phyloP scores from a whole-genome alignment of 1,140 invertebrate genomes.

The Saccostrea cuccullata region DNA sequence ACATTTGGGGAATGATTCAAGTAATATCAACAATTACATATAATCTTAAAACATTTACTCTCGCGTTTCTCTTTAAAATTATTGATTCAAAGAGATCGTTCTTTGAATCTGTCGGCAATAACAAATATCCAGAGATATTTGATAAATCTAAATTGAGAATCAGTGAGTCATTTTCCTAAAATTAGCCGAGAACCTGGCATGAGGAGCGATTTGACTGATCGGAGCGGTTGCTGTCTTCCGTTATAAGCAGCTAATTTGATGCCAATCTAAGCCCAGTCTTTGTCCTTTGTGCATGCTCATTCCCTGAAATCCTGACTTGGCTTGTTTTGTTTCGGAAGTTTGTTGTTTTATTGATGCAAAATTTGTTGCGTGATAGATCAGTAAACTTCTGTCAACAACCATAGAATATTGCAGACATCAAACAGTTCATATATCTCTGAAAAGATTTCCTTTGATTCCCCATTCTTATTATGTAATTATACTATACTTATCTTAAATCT shows the following conservation, averaged over 20 bases:
- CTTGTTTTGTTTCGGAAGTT: not conserved
- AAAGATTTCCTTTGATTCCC: not conserved
- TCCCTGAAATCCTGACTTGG: not conserved
- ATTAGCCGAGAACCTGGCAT: not conserved
- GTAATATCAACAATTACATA: slow-evolving; percentile 24
- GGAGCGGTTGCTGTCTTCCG: not conserved
- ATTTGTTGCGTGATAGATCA: not conserved
- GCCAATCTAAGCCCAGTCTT: not conserved
- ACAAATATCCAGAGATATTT: not conserved
- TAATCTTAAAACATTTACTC: slow-evolving; percentile 26
- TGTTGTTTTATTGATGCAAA: not conserved
- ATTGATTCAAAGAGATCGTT: not conserved
- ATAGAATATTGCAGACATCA: not conserved
- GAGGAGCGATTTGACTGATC: slow-evolving; percentile 5
- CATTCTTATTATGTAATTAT: slow-evolving; percentile 7
- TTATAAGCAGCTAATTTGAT: slow-evolving; percentile 27
- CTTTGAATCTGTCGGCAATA: slow-evolving; percentile 3
- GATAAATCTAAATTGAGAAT: not conserved
- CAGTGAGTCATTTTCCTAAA: slow-evolving; percentile 5
- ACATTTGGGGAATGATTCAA: not conserved
- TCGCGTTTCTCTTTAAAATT: not conserved
- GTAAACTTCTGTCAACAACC: slow-evolving; percentile 7
- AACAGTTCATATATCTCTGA: not conserved
- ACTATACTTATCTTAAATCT: not conserved
- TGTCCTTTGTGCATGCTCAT: not conserved